Evolutionary conservation across 2,888 invertebrate species (phyloP), one percentile per base, ranked within the genome.

Genomic region (Cryptophagus acutangulus): DNA sequence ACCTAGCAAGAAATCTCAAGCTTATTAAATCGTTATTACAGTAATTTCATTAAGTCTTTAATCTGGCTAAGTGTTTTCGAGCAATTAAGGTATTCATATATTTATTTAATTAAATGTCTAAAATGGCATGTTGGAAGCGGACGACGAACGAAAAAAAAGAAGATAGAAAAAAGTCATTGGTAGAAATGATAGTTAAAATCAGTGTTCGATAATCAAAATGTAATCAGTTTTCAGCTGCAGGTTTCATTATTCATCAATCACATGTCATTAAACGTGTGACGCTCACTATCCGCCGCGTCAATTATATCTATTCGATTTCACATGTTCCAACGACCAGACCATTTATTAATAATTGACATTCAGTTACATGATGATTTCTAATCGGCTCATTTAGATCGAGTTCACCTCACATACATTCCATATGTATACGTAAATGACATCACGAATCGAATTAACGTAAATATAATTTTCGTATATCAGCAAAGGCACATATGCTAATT

Each of bases 1-100:
- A n/a, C n/a, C n/a, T n/a, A n/a, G n/a, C n/a, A n/a, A n/a, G n/a
- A n/a, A n/a, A n/a, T n/a, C n/a, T n/a, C n/a, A n/a, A n/a, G n/a
- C n/a, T n/a, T n/a, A n/a, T n/a, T n/a, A n/a, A n/a, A n/a, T n/a
- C n/a, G n/a, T n/a, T n/a, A n/a, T n/a, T n/a, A 33, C 24, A 26
- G 28, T 36, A 41, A 41, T 41, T 41, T 36, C 41, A 41, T 41
- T 41, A 41, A 36, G 36, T 41, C 30, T 40, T 36, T 36, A 41
- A 41, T 41, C 36, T 36, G 17, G 31, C 41, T 31, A 34, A 36
- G 41, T 41, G 41, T 41, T 41, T 36, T 36, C 17, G 30, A 33
- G 17, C 33, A 36, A 41, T 31, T 36, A 17, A 24, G 16, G 16
- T 26, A 31, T n/a, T 31, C 16, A 31, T n/a, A n/a, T n/a, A n/a